Conservation (phyloP, 2,888 invertebrate genomes). For the Candidula unifasciata region DNA sequence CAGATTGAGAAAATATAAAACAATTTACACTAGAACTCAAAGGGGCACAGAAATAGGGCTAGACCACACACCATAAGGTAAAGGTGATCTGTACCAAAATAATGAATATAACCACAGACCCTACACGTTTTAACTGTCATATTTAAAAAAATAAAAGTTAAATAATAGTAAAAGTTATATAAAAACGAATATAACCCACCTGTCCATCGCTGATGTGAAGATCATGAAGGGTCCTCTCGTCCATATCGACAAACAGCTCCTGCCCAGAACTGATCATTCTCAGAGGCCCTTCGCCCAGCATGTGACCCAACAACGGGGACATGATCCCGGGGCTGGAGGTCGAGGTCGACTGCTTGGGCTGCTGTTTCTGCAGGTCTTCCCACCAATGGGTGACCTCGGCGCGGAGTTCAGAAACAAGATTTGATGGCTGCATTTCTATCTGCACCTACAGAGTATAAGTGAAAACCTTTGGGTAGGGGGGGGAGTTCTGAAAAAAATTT, state of each 20-base stretch:
- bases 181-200: constrained; percentile 78
- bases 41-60: too few relatives aligned
- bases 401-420: constrained; percentile 92
- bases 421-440: constrained; percentile 88
- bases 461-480: not conserved
- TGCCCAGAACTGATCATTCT: constrained; percentile 93
- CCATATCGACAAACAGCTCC: constrained; percentile 93
- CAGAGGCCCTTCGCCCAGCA: constrained; percentile 89
- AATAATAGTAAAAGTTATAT: not conserved
- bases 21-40: too few relatives aligned
- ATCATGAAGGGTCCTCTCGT: constrained; percentile 92
- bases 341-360: constrained; percentile 64
- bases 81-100: too few relatives aligned
- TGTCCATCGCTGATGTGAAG: constrained; percentile 96
- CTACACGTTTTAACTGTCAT: too few relatives aligned
- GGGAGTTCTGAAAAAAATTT: too few relatives aligned
- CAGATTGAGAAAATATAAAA: too few relatives aligned
- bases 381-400: constrained; percentile 98
- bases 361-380: constrained; percentile 81
- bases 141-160: not conserved
- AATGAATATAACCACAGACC: not conserved
- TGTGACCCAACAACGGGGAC: constrained; percentile 83
- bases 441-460: constrained; percentile 80
- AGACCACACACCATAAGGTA: too few relatives aligned
- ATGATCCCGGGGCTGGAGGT: constrained; percentile 63